Percentiles rank a stretch among this genome's conserved stretches.
These are phyloP conservation scores for Cariama cristata DNA, from an alignment of 2,113 vertebrate species.

Conservation along the genomic window DNA sequence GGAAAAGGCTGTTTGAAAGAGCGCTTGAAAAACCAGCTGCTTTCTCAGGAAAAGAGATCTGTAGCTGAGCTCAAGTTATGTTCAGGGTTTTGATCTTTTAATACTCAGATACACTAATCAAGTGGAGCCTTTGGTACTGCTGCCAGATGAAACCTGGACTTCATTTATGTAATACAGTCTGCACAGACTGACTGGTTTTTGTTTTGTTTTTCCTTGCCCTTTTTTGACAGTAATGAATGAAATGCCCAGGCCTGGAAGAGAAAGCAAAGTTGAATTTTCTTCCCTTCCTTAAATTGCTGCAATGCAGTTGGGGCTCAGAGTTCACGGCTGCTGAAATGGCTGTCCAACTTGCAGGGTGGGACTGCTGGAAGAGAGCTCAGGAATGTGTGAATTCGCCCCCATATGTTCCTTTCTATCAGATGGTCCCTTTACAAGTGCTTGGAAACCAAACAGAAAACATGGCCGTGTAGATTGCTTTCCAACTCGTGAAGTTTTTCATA, in stretches of 20 bases:
- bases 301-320: conserved; percentile 48
- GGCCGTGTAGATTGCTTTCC: neutral
- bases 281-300: neutral
- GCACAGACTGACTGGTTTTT: neutral
- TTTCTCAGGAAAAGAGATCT: neutral
- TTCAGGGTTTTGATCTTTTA: neutral
- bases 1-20: neutral
- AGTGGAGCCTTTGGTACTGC: neutral
- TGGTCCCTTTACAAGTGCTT: neutral
- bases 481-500: neutral
- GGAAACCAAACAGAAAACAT: neutral
- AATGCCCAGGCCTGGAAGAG: neutral
- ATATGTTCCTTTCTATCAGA: conserved; percentile 28
- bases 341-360: conserved; percentile 1
- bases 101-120: neutral
- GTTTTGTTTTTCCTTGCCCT: neutral
- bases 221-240: neutral
- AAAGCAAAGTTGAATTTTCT: neutral
- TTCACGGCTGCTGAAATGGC: neutral
- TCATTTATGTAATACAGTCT: neutral
- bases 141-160: neutral
- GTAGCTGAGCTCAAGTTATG: neutral
- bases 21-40: neutral
- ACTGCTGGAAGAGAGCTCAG: conserved; percentile 1
- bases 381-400: conserved; percentile 2